Percentiles rank a stretch among this genome's conserved stretches.
Evolutionary conservation across 1,140 invertebrate species (phyloP).

Genomic region (Drosophila kohkoa): DNA sequence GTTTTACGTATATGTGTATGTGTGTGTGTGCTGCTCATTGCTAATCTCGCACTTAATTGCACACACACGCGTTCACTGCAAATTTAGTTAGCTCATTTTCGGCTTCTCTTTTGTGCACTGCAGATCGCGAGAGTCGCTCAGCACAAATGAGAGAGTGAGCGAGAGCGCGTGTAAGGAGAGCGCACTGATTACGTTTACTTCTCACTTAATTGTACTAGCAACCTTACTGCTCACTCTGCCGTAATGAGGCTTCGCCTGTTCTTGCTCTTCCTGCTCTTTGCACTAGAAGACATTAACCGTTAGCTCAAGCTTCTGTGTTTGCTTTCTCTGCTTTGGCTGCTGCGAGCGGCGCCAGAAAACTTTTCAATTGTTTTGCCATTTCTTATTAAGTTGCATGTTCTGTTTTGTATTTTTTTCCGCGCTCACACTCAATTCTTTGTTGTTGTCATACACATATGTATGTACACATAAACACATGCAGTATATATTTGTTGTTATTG

Average conservation of each 20-base stretch:
- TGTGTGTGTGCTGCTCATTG: not conserved
- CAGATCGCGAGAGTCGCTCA: constrained; percentile 2
- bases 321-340: not conserved
- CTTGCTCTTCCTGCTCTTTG: not conserved
- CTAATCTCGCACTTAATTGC: constrained; percentile 41
- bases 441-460: constrained; percentile 10
- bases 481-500: constrained; percentile 43
- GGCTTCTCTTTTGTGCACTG: not conserved
- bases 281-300: constrained; percentile 27
- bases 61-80: constrained; percentile 24
- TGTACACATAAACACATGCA: not conserved
- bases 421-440: constrained; percentile 54
- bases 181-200: constrained; percentile 39
- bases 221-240: not conserved
- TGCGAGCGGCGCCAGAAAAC: constrained; percentile 45
- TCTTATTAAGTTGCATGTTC: constrained; percentile 60
- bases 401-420: constrained; percentile 40
- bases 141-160: not conserved
- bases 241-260: constrained; percentile 2
- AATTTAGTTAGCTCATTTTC: not conserved
- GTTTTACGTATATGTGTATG: constrained; percentile 16
- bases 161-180: not conserved
- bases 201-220: constrained; percentile 32
- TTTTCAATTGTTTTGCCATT: constrained; percentile 56
- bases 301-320: not conserved